These are phyloP conservation scores for Scopus umbretta DNA, from an alignment of 2,113 vertebrate genomes.

Conservation along the genomic window DNA sequence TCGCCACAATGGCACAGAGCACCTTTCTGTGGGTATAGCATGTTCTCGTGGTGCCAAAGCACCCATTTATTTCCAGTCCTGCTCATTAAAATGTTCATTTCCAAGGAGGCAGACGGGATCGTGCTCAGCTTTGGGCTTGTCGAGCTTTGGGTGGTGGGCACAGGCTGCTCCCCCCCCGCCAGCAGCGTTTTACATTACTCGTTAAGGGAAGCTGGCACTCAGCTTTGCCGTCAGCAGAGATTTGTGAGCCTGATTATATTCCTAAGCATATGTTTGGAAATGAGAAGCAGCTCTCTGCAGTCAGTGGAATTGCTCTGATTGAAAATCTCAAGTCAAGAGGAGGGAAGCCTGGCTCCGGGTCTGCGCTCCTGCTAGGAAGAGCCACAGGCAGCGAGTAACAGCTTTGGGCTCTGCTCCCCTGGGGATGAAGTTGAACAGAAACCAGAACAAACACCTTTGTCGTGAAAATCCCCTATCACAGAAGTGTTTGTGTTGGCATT, in stretches of 20 bases:
- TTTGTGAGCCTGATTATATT: constrained; percentile 42
- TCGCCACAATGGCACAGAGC: background rate
- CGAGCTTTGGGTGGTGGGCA: background rate
- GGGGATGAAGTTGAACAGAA: background rate
- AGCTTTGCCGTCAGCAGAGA: background rate
- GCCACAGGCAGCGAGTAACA: background rate
- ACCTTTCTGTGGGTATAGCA: background rate
- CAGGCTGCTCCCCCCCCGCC: background rate
- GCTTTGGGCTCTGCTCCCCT: background rate
- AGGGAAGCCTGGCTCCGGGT: background rate
- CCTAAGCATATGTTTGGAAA: constrained; percentile 43
- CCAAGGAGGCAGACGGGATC: background rate
- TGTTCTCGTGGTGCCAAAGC: background rate
- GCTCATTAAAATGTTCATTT: background rate
- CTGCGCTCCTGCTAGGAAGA: background rate
- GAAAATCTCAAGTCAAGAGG: constrained; percentile 20
- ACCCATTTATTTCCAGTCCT: background rate
- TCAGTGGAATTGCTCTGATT: constrained; percentile 3
- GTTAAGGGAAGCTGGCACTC: background rate
- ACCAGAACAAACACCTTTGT: background rate
- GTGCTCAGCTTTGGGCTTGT: background rate
- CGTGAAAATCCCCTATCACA: background rate
- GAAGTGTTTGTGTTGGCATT: background rate
- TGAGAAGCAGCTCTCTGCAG: constrained; percentile 17
- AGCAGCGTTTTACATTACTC: background rate